phyloP scores from a whole-genome alignment of 2,113 vertebrate genomes.

The Sprattus sprattus region DNA sequence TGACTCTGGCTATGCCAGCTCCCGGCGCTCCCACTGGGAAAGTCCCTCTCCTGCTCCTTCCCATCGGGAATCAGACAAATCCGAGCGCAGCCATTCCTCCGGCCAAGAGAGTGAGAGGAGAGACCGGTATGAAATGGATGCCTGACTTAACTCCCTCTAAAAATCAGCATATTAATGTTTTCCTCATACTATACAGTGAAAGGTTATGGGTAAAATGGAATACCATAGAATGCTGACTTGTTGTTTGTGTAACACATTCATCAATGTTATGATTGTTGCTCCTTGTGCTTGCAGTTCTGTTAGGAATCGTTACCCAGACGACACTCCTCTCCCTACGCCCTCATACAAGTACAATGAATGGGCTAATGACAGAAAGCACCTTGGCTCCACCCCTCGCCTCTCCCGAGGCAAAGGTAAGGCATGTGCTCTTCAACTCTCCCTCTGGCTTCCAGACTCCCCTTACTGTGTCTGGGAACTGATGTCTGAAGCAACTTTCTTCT shows the following conservation, averaged over 20 bases:
- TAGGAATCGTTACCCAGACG: conserved; percentile 81
- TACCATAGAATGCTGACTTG: background rate
- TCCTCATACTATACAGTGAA: background rate
- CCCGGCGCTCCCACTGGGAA: conserved; percentile 91
- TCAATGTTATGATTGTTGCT: background rate
- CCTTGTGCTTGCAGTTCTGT: conserved; percentile 75
- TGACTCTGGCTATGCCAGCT: conserved; percentile 76
- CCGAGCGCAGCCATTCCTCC: conserved; percentile 74
- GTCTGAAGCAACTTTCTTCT: too few relatives aligned
- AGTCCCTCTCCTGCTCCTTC: conserved; percentile 87
- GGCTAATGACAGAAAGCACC: conserved; percentile 89
- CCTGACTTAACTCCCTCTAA: background rate
- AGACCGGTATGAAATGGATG: conserved; percentile 59
- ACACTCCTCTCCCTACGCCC: conserved; percentile 88
- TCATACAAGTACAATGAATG: conserved; percentile 98
- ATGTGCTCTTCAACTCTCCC: background rate
- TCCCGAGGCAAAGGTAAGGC: conserved; percentile 90
- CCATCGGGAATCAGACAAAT: conserved; percentile 79
- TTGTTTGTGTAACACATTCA: background rate
- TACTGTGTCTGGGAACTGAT: background rate
- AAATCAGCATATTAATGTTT: background rate
- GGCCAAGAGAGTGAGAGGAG: conserved; percentile 81
- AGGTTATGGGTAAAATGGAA: background rate
- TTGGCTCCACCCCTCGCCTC: conserved; percentile 88
- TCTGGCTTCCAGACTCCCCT: background rate